Evolutionary conservation across 1,140 invertebrate genomes (phyloP).

Genomic region (Diuraphis noxia): DNA sequence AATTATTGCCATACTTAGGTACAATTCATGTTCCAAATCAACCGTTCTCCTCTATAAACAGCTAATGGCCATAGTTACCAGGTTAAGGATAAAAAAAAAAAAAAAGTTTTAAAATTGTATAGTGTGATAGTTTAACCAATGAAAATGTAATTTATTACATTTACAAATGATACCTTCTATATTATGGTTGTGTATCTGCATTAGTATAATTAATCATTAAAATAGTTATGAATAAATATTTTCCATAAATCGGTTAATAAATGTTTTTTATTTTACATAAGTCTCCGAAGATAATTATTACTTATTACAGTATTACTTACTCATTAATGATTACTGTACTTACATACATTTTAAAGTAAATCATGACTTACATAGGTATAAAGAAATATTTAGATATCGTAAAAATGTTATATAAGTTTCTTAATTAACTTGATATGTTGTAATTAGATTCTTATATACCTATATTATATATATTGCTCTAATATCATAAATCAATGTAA

Average conservation of each 20-base stretch:
- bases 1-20: too few species aligned
- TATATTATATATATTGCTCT: not conserved
- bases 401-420: not conserved
- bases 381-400: not conserved
- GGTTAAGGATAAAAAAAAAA: too few species aligned
- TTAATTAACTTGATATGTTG: not conserved
- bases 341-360: not conserved
- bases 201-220: not conserved
- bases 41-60: too few species aligned
- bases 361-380: not conserved
- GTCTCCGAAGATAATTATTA: not conserved
- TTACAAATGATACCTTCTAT: not conserved
- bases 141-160: not conserved
- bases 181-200: not conserved
- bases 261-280: not conserved
- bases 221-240: not conserved
- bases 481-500: not conserved
- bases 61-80: too few species aligned
- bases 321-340: not conserved
- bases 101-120: not conserved
- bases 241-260: not conserved
- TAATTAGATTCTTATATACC: too few species aligned
- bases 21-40: too few species aligned
- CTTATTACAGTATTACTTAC: not conserved
- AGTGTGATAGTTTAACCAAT: not conserved